A percentile compares a stretch with the other conserved stretches of the same genome.
Evolutionary conservation across 2,797 vertebrate genomes (phyloP).

Genomic region (Diplodus puntazzo): DNA sequence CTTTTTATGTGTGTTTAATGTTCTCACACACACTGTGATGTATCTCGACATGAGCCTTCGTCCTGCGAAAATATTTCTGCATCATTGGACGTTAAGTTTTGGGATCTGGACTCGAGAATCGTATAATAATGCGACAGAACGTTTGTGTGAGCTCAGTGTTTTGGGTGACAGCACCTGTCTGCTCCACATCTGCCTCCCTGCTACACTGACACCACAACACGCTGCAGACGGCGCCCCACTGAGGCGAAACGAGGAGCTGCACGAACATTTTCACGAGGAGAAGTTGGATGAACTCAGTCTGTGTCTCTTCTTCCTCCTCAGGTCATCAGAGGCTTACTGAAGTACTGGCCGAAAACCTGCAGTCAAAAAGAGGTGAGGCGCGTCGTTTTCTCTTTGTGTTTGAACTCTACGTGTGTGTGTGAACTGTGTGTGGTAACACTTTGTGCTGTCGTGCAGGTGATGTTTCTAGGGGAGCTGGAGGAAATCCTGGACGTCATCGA

Average conservation of each 20-base stretch:
- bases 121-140: too few species aligned
- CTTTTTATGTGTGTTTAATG: too few species aligned
- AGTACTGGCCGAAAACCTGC: slow-evolving; percentile 99
- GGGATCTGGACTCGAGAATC: too few species aligned
- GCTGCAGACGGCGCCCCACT: slow-evolving; percentile 6
- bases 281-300: not conserved
- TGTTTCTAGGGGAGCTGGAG: slow-evolving; percentile 98
- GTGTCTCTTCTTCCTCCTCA: slow-evolving; percentile 72
- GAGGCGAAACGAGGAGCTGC: not conserved
- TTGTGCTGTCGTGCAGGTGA: slow-evolving; percentile 85
- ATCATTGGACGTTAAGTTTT: too few species aligned
- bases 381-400: accelerated
- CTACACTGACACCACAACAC: not conserved
- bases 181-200: not conserved
- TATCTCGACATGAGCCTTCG: too few species aligned
- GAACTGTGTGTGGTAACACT: not conserved
- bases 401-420: not conserved
- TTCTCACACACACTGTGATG: too few species aligned
- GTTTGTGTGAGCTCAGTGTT: not conserved
- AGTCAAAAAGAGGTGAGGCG: slow-evolving; percentile 97
- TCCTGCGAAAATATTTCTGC: too few species aligned
- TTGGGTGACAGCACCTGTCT: not conserved
- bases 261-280: not conserved
- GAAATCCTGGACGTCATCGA: slow-evolving; percentile 99
- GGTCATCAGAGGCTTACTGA: slow-evolving; percentile 99